Evolutionary conservation across 2,113 vertebrate genomes (phyloP).

Genomic region (Petaurus breviceps): DNA sequence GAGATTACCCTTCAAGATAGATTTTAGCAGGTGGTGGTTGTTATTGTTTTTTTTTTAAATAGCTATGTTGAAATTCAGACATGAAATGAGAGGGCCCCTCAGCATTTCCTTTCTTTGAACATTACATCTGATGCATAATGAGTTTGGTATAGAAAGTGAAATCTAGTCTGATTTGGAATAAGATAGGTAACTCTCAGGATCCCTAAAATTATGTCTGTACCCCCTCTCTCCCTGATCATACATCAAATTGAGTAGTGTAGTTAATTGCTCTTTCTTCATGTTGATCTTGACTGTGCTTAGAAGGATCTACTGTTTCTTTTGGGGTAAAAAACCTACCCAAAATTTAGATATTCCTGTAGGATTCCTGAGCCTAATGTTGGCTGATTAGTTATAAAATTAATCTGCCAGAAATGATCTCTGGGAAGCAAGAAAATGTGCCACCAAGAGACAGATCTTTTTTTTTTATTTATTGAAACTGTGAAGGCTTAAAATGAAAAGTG

Average conservation of each 20-base stretch:
- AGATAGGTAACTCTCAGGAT: not conserved
- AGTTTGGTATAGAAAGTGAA: not conserved
- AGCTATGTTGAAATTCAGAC: slow-evolving; percentile 30
- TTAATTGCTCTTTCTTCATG: not conserved
- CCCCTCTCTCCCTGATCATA: not conserved
- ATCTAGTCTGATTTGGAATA: not conserved
- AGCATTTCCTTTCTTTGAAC: not conserved
- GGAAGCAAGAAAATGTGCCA: not conserved
- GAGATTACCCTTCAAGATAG: slow-evolving; percentile 54
- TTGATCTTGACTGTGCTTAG: not conserved
- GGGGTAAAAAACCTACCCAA: not conserved
- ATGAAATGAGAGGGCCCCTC: fast-evolving
- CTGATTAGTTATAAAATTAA: slow-evolving; percentile 54
- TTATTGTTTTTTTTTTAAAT: too few relatives aligned
- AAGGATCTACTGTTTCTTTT: not conserved
- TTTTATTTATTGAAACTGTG: not conserved
- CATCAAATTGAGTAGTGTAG: not conserved
- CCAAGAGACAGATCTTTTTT: not conserved
- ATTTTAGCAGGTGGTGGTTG: not conserved
- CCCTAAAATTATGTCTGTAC: not conserved
- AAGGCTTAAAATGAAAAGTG: not conserved
- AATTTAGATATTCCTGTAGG: fast-evolving
- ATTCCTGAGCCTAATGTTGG: slow-evolving; percentile 21
- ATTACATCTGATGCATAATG: not conserved
- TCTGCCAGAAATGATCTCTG: not conserved